Evolutionary conservation across 2,888 invertebrate species (phyloP).

Genomic region (Nomada lathburiana): DNA sequence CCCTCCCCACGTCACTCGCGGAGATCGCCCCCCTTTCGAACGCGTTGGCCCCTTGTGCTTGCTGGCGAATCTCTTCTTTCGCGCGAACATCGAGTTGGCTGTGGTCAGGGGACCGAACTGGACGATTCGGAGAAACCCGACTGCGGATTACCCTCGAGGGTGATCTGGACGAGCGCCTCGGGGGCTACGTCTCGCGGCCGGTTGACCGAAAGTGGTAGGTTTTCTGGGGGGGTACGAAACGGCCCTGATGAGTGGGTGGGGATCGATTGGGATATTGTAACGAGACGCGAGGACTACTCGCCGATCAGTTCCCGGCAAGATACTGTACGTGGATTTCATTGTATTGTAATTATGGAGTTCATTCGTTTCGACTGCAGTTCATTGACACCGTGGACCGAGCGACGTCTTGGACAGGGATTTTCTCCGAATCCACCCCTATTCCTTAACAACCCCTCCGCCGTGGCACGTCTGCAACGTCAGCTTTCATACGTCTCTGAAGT

Average conservation of each 20-base stretch:
- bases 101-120: constrained; percentile 54
- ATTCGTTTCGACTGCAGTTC: background rate
- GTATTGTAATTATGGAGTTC: background rate
- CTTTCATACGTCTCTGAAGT: background rate
- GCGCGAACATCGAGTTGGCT: constrained; percentile 47
- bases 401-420: background rate
- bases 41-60: constrained; percentile 51
- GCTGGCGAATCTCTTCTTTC: constrained; percentile 56
- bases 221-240: background rate
- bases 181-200: background rate
- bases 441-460: background rate
- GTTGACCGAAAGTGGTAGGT: background rate
- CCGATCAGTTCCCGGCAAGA: background rate
- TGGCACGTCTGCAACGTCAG: background rate
- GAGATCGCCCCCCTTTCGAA: constrained; percentile 58
- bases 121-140: constrained; percentile 20
- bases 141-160: background rate
- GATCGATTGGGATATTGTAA: background rate
- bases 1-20: constrained; percentile 43
- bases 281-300: background rate
- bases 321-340: no score
- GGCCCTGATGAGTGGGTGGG: background rate
- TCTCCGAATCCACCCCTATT: background rate
- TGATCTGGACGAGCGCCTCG: background rate
- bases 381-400: background rate